Evolutionary conservation across 2,888 invertebrate species (phyloP).

Genomic region (Aspidiotus destructor): DNA sequence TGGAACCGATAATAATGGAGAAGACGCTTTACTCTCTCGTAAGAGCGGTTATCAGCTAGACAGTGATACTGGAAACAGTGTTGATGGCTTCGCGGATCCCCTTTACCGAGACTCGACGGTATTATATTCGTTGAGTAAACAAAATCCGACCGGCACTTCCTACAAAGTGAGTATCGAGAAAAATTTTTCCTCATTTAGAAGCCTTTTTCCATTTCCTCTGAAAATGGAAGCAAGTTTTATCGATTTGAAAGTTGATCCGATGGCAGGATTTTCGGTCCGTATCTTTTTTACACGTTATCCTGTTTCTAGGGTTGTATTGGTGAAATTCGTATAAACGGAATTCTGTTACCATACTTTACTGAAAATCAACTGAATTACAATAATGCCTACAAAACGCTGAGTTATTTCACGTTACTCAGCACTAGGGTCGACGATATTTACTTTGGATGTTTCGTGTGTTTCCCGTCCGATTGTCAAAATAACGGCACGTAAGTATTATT

Average conservation of each 20-base stretch:
- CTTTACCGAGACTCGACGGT: slow-evolving; percentile 7
- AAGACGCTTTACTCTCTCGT: slow-evolving; percentile 24
- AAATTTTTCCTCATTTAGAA: background rate
- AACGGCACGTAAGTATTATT: slow-evolving; percentile 41
- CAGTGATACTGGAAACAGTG: slow-evolving; percentile 34
- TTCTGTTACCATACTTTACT: slow-evolving; percentile 75
- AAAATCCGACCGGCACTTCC: slow-evolving; percentile 12
- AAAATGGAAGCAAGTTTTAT: background rate
- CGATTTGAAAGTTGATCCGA: too few relatives aligned
- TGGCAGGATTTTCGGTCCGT: background rate
- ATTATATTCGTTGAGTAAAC: slow-evolving; percentile 11
- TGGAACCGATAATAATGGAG: slow-evolving; percentile 23
- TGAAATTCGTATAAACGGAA: slow-evolving; percentile 71
- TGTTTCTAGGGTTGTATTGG: slow-evolving; percentile 68
- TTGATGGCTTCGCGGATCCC: slow-evolving; percentile 31
- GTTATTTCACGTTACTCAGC: slow-evolving; percentile 41
- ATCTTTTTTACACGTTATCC: background rate
- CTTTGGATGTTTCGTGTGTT: slow-evolving; percentile 71
- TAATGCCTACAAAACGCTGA: slow-evolving; percentile 42
- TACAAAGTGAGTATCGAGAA: slow-evolving; percentile 9
- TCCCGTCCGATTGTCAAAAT: slow-evolving; percentile 64
- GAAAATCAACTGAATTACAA: slow-evolving; percentile 56
- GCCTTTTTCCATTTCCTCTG: background rate
- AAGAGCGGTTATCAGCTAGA: slow-evolving; percentile 29
- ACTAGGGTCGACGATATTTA: slow-evolving; percentile 38